Base-by-base conservation (phyloP, 2,113 vertebrate species). In the Dolichotis patagonum region DNA sequence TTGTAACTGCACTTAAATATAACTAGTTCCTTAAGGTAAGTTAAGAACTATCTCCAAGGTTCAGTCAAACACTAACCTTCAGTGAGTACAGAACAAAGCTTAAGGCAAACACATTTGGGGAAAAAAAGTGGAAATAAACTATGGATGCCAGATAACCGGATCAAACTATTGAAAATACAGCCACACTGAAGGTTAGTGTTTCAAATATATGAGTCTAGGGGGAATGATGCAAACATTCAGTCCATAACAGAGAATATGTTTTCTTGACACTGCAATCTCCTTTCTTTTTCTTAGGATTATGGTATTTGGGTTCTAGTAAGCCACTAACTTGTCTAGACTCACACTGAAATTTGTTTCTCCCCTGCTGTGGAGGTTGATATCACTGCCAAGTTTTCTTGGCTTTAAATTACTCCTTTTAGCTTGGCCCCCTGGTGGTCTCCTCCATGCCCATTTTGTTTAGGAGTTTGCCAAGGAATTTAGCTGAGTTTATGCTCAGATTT, bases 371-470 rank as follows among this genome's bases (percentile, higher is more conserved):
- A 95, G 81, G 73, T 46, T 95, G 46, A 65, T 52, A 60, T 12
- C 43, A 41, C 35, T 86, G 63, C 88, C 93, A 97, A 97, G 26
- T 94, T 96, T 96, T 95, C 85, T 94, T 94, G 97, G 96, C 78
- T 94, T 93, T 41, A 41, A 56, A 2, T 54, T 71, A 56, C 86
- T 90, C 43, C n/a, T 28, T 90, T 88, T 11, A 94, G 86, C 52
- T 41, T 93, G 46, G 73, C 13, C n/a, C 71, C 89, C 78, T 83
- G 69, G 83, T 96, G 78, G 46, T 80, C 84, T 92, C 58, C 54
- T 88, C 77, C 83, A 43, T 86, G 80, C 73, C 86, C 95, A 54
- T 77, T 95, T 96, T 91, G 81, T 77, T 94, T 67, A 96, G 60
- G 41, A 77, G 32, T 71, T 41, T 91, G 89, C 91, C 93, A 97